Evolutionary conservation across 2,113 vertebrate genomes (phyloP), one percentile per base, ranked within the genome.

Genomic region (Halcyon senegalensis): DNA sequence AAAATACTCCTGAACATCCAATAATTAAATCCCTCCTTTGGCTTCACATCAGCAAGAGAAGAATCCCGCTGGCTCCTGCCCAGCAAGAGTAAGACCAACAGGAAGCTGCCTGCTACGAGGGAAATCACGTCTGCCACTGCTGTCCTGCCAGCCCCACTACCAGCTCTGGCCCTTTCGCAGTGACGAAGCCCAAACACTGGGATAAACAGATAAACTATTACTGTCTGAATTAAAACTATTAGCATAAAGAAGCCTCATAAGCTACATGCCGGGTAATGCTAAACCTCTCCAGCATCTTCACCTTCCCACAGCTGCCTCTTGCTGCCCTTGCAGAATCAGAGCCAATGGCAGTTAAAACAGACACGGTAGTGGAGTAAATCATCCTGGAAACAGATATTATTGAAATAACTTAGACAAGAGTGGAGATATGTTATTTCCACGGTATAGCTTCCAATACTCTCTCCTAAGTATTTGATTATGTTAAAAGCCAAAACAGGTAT

Each of bases 401-500:
- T 72, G 43, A 84, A 96, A 83, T 66, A 90, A 84, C 27, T 95
- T 77, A 64, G 56, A 64, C 11, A 60, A 31, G 44, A 91, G 43
- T n/a, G 30, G 33, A 75, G 18, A 82, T 58, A 64, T 0, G 0
- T 72, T 69, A 79, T 82, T 96, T 95, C 69, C 31, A 68, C 6
- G 12, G 7, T 48, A 79, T 24, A 91, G 69, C 25, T 87, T 92
- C 88, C 86, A 80, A 66, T 79, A 63, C 3, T 64, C 16, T 80
- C 51, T 92, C 10, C 8, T 59, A 93, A 86, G 51, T 72, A 87
- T 58, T n/a, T 70, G 37, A 81, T 91, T 72, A 89, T 43, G 41
- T 60, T 82, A 91, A 92, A 94, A 95, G 62, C 41, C 73, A 96
- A 93, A 92, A 58, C 4, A 84, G 18, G 35, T 84, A 85, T 17